phyloP scores from a whole-genome alignment of 1,140 invertebrate genomes.

The Venturia canescens region DNA sequence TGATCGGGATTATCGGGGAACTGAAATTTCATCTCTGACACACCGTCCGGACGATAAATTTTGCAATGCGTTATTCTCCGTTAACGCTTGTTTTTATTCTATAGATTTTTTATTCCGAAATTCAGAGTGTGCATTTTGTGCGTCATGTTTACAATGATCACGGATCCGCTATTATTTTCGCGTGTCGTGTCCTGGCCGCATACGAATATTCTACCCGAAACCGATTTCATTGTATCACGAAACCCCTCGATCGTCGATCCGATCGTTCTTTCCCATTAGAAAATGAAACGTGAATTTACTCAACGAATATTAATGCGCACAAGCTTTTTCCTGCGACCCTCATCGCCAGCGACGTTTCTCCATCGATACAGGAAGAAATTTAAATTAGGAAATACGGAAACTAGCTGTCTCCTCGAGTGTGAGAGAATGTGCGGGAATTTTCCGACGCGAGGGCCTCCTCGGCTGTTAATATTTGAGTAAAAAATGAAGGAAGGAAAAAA shows the following conservation, averaged over 20 bases:
- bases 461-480: conserved; percentile 37
- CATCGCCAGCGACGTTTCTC: background rate
- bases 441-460: background rate
- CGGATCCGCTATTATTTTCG: no score
- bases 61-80: background rate
- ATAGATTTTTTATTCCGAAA: background rate
- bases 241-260: no score
- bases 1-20: background rate
- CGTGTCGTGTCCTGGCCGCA: no score
- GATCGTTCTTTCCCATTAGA: background rate
- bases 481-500: conserved; percentile 22
- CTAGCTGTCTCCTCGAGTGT: background rate
- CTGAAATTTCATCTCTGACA: background rate
- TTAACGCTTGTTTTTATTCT: background rate
- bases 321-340: background rate
- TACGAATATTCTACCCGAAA: no score
- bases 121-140: no score
- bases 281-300: background rate
- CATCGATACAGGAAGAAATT: background rate
- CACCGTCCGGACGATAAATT: background rate
- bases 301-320: background rate
- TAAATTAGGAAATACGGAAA: background rate
- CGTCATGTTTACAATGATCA: no score
- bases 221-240: no score
- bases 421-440: background rate